These are phyloP conservation scores for Liodrosophila aerea DNA, from an alignment of 2,888 invertebrate species.

Conservation along the genomic window DNA sequence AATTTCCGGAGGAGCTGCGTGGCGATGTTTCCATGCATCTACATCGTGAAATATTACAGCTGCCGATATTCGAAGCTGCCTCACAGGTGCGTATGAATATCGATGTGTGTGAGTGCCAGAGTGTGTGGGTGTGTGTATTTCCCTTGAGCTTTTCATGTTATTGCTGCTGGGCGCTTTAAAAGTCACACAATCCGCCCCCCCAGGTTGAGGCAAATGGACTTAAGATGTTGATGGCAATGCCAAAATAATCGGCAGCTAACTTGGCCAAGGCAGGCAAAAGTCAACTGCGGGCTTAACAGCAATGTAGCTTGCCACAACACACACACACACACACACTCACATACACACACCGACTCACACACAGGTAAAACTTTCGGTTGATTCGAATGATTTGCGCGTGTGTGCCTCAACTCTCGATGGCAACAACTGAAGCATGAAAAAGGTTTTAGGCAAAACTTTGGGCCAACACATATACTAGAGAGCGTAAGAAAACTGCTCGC, in stretches of 20 bases:
- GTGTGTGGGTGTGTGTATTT: constrained; percentile 8
- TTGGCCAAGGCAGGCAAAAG: constrained; percentile 56
- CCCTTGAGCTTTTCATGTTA: constrained; percentile 43
- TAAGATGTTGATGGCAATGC: constrained; percentile 52
- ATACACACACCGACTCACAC: background rate
- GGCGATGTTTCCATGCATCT: constrained; percentile 98
- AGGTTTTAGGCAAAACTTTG: constrained; percentile 66
- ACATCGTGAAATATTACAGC: constrained; percentile 95
- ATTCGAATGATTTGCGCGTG: constrained; percentile 49
- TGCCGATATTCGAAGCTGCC: constrained; percentile 96
- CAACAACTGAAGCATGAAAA: constrained; percentile 64
- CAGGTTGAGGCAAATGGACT: constrained; percentile 49
- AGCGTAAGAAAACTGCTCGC: background rate
- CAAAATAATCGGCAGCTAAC: constrained; percentile 61
- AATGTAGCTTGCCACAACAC: constrained; percentile 21
- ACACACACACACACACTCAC: constrained; percentile 11
- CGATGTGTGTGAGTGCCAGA: background rate
- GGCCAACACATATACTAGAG: constrained; percentile 2
- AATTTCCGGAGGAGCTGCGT: constrained; percentile 97
- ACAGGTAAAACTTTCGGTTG: constrained; percentile 56
- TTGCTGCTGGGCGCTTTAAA: constrained; percentile 48
- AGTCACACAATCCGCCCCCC: constrained; percentile 38
- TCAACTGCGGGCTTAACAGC: constrained; percentile 57
- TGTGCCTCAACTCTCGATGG: constrained; percentile 27
- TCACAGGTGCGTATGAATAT: constrained; percentile 85